These are phyloP conservation scores for Calosoma granatense DNA, from an alignment of 1,140 invertebrate species.

Conservation along the genomic window DNA sequence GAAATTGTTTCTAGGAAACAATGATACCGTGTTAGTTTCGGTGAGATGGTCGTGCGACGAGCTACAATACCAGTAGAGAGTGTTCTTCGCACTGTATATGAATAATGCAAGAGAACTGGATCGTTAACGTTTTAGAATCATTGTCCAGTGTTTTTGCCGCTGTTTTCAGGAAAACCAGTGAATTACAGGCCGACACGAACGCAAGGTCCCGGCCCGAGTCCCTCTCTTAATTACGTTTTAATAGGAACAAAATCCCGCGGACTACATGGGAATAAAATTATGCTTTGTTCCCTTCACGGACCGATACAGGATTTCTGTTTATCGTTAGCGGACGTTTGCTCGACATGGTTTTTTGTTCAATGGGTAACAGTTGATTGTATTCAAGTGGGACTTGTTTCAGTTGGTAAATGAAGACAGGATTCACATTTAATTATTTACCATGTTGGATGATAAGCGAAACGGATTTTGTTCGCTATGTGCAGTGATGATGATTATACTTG, in stretches of 20 bases:
- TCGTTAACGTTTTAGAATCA: slow-evolving; percentile 25
- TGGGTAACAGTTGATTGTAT: too few species aligned
- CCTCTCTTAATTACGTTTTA: slow-evolving; percentile 25
- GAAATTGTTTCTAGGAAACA: slow-evolving; percentile 2
- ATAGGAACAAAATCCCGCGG: slow-evolving; percentile 19
- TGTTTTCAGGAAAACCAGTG: slow-evolving; percentile 13
- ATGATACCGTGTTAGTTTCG: background rate
- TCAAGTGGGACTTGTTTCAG: too few species aligned
- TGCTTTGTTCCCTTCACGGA: slow-evolving; percentile 3
- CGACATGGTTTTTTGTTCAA: too few species aligned
- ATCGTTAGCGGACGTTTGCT: too few species aligned
- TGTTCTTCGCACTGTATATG: slow-evolving; percentile 15
- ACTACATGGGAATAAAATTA: slow-evolving; percentile 15
- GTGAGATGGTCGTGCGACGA: background rate
- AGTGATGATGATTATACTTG: too few species aligned
- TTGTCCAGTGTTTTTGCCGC: slow-evolving; percentile 22
- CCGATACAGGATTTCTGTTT: background rate
- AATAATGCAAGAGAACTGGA: slow-evolving; percentile 24
- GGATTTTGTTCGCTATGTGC: too few species aligned
- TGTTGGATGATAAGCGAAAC: too few species aligned
- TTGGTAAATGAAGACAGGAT: too few species aligned
- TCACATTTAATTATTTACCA: too few species aligned
- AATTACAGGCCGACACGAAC: slow-evolving; percentile 2
- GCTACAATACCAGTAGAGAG: background rate
- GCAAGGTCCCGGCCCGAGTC: background rate